Evolutionary conservation across 2,888 invertebrate species (phyloP), one percentile per base, ranked within the genome.

Genomic region (Copidosoma aretas): DNA sequence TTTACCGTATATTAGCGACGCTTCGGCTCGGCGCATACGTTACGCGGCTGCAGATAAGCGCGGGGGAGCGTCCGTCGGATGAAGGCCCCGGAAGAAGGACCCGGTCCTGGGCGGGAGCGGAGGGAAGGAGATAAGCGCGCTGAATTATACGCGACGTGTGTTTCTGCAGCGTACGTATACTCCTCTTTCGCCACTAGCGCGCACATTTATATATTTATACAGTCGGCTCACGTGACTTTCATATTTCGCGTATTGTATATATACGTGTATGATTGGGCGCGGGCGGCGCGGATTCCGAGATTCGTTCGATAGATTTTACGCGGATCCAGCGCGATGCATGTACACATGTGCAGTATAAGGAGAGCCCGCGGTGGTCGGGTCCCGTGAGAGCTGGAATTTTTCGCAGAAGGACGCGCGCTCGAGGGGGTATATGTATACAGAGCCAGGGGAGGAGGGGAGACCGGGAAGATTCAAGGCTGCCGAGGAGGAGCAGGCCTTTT

Each of bases 1-100:
- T 78, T 78, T 77, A 76, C 77, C 77, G 74, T 77, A 76, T 76
- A 78, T 78, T 77, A 78, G 75, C 75, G 73, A 67, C 74, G 70
- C 74, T 69, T 71, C 72, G 68, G 70, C 71, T 70, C 71, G 61
- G 75, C 71, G 69, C 77, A 78, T 77, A 76, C 75, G 75, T 78
- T 76, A 75, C 74, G 66, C 43, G 59, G 32, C 32, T 32, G 32
- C 32, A 74, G 78, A 78, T 78, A 78, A 77, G 51, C 43, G 43
- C 3, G 2, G 14, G 15, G n/a, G n/a, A n/a, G n/a, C n/a, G n/a
- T n/a, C n/a, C n/a, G n/a, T n/a, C n/a, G n/a, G n/a, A n/a, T n/a
- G n/a, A n/a, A 46, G 43, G 17, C 43, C 15, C 3, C 43, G 43
- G 12, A 46, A 46, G 32, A 32, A 32, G 60, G 43, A 49, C 73